Percentiles rank a stretch among this genome's conserved stretches.
phyloP scores from a whole-genome alignment of 2,888 invertebrate genomes.

The Ariolimax columbianus region DNA sequence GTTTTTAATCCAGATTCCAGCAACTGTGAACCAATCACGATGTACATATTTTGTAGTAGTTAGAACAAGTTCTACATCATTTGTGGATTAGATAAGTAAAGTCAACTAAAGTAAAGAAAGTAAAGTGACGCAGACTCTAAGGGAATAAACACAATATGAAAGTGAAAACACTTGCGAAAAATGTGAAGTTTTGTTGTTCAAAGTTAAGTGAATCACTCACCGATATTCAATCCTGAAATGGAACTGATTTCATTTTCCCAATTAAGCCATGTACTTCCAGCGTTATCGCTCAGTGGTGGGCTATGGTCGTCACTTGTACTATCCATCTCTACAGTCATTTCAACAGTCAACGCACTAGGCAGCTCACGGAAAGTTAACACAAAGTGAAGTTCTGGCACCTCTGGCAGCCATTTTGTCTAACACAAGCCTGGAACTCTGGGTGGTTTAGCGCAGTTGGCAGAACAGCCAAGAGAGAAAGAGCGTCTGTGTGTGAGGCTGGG shows the following conservation, averaged over 20 bases:
- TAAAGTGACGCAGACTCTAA: no score
- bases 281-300: constrained; percentile 66
- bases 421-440: constrained; percentile 17
- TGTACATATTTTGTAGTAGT: no score
- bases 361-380: constrained; percentile 34
- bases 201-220: constrained; percentile 52
- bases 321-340: constrained; percentile 57
- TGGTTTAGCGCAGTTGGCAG: constrained; percentile 34
- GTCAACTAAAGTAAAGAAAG: no score
- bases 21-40: not conserved
- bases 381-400: not conserved
- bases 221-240: constrained; percentile 61
- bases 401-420: constrained; percentile 50
- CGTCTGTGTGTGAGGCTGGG: no score
- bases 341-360: constrained; percentile 35
- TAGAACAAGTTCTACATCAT: no score
- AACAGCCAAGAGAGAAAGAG: constrained; percentile 51
- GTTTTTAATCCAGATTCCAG: constrained; percentile 2
- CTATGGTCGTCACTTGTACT: constrained; percentile 65
- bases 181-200: not conserved
- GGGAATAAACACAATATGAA: no score
- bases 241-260: constrained; percentile 66
- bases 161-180: not conserved
- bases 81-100: no score
- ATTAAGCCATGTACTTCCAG: constrained; percentile 65